Evolutionary conservation across 2,888 invertebrate genomes (phyloP), one percentile per base, ranked within the genome.

Genomic region (Agrochola circellaris): DNA sequence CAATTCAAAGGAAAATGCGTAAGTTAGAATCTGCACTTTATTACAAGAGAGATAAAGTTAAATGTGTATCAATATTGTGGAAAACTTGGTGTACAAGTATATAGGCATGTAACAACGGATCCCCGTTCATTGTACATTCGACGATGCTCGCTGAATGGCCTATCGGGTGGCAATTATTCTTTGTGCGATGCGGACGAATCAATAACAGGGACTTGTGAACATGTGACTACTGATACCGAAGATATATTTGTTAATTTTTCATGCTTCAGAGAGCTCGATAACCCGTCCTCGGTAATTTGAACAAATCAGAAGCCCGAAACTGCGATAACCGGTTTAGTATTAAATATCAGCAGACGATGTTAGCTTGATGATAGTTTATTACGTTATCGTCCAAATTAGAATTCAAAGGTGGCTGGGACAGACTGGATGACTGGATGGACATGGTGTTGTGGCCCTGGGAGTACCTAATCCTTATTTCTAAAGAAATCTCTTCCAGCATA

Each of bases 141-240:
- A 75, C 69, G 81, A 82, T 72, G 72, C 68, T 70, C 70, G 34
- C 48, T 64, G 75, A 66, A 77, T 73, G 20, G 76, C 64, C 77
- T 77, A 79, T 75, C 77, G 67, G 69, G 79, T 82, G 70, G 74
- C 72, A 79, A 79, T 80, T 77, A 75, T 73, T 79, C 38, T 76
- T 81, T 75, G 77, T 75, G 61, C 23, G 61, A 70, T 38, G 71
- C 74, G 58, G 66, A 71, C 17, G 42, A 75, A 92, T 83, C 73
- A 86, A 82, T 78, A 82, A 61, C 71, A 65, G 30, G 51, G 64
- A 61, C 48, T 62, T 66, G 30, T 56, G 42, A 61, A 38, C 30
- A 60, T 58, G 23, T 54, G 20, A 48, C 51, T 67, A 60, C 45
- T 64, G 66, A 58, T 64, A 69, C n/a, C 34, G 15, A 48, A 42